Evolutionary conservation across 2,888 invertebrate genomes (phyloP).

Genomic region (Cataglyphis albicans): DNA sequence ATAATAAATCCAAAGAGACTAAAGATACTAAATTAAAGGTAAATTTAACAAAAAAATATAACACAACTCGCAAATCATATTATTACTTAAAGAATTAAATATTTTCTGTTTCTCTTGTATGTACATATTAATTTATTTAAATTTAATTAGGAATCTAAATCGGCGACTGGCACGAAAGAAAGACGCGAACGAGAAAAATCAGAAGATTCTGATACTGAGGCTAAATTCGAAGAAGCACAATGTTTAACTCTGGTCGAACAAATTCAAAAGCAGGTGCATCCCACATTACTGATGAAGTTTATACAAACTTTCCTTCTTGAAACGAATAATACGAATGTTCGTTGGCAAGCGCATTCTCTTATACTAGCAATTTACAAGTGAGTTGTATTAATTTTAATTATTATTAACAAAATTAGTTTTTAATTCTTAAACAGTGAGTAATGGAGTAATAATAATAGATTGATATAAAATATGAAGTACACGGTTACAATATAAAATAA

Average conservation of each 20-base stretch:
- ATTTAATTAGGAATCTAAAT: conserved; percentile 77
- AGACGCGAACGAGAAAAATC: conserved; percentile 89
- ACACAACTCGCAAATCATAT: neutral
- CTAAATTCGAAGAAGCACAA: conserved; percentile 90
- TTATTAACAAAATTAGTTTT: conserved; percentile 9
- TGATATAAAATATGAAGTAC: neutral
- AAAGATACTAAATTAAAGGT: conserved; percentile 63
- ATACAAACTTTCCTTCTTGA: conserved; percentile 96
- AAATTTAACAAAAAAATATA: neutral
- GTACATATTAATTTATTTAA: conserved; percentile 6
- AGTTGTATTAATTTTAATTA: conserved; percentile 62
- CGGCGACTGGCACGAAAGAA: conserved; percentile 81
- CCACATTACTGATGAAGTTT: conserved; percentile 88
- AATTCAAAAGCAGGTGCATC: conserved; percentile 89
- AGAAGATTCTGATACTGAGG: conserved; percentile 89
- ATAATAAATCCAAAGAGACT: conserved; percentile 79
- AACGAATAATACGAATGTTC: conserved; percentile 95
- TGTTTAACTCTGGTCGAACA: conserved; percentile 90
- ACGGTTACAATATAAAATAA: neutral
- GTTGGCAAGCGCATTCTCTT: conserved; percentile 98
- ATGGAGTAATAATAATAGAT: neutral
- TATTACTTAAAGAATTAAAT: neutral
- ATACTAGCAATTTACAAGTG: conserved; percentile 94
- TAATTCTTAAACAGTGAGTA: conserved; percentile 1
- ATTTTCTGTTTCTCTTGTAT: neutral